phyloP scores from a whole-genome alignment of 2,113 vertebrate species.

The Thermophis baileyi region DNA sequence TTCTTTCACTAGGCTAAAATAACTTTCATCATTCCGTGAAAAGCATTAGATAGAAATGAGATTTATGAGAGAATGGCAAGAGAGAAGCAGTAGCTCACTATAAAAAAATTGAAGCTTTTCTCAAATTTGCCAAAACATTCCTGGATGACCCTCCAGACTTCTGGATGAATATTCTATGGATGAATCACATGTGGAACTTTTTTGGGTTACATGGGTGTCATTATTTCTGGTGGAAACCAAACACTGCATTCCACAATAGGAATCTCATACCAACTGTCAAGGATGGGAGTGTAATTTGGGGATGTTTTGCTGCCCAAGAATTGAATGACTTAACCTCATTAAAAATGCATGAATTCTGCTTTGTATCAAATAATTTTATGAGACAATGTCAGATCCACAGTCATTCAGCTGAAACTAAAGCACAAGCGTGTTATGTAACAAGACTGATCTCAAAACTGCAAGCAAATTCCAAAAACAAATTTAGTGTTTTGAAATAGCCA shows the following conservation, averaged over 20 bases:
- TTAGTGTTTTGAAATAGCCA: not conserved
- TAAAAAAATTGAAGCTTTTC: not conserved
- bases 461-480: not conserved
- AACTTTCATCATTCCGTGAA: not conserved
- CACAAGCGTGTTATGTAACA: not conserved
- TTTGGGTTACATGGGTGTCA: not conserved
- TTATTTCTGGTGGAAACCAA: not conserved
- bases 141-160: not conserved
- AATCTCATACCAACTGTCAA: not conserved
- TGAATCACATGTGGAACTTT: not conserved
- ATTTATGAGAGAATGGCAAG: not conserved
- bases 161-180: not conserved
- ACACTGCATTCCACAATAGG: not conserved
- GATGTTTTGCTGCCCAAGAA: not conserved
- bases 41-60: not conserved
- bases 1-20: not conserved
- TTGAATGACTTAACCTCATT: not conserved
- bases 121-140: not conserved
- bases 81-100: not conserved
- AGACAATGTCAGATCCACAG: not conserved
- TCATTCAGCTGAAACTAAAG: not conserved
- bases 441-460: not conserved
- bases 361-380: not conserved
- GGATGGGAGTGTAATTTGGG: not conserved
- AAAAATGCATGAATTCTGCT: not conserved